Evolutionary conservation across 1,140 invertebrate species (phyloP), one percentile per base, ranked within the genome.

Genomic region (Trachymyrmex septentrionalis): DNA sequence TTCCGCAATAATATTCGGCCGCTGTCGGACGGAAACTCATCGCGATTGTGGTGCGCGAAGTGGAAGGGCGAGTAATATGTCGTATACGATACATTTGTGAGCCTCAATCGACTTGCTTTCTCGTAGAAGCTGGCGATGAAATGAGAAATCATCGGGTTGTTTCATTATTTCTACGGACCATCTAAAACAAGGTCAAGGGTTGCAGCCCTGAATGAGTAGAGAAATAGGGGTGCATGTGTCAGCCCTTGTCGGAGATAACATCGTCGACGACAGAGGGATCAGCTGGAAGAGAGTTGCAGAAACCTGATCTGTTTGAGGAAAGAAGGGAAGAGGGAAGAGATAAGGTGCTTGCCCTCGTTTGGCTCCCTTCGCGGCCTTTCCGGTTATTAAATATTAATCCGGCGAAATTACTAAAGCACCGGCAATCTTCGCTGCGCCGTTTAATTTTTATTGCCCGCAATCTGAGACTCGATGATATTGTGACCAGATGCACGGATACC

Each of bases 341-440:
- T 72, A 73, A 77, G 76, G 24, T 67, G 84, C 76, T 69, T 69
- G 55, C 38, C 55, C 69, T 84, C 24, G 55, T 48, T 75, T 76
- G 44, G 64, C 72, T 78, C 81, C 78, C 75, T 86, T 87, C 53
- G 76, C 69, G 77, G 78, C 78, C 91, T 86, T 90, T 89, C 88
- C 81, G 90, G 92, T 94, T 95, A 95, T 95, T 95, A 94, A 94
- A 94, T 94, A 94, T 94, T 95, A 95, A 95, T 95, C 94, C 94
- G 85, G 90, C 93, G 92, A 94, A 94, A 95, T 95, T 94, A 95
- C 93, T 93, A 90, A 92, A 89, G 88, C 90, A 90, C 86, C 86
- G 77, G 92, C 91, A 93, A 93, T 94, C 92, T 94, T 93, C 91
- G 87, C 87, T 72, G 80, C 72, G 50, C 24, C 53, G 67, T 85